Evolutionary conservation across 2,797 vertebrate species (phyloP).

Genomic region (Loris lydekkerianus): DNA sequence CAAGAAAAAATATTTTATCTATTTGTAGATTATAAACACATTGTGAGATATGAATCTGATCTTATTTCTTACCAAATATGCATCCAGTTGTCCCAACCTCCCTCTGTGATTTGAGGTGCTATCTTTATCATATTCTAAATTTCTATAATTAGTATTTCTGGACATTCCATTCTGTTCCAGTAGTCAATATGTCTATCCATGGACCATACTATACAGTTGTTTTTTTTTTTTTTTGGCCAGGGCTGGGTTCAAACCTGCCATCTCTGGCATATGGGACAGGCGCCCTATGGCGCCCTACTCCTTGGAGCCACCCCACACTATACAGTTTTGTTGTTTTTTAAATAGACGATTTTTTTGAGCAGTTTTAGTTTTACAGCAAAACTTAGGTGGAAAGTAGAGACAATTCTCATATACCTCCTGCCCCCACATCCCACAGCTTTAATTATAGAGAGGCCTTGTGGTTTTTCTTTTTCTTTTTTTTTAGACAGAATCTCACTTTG

Average conservation of each 20-base stretch:
- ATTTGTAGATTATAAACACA: not conserved
- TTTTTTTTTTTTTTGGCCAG: too few relatives aligned
- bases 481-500: too few relatives aligned
- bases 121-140: not conserved
- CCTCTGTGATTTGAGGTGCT: constrained; percentile 11
- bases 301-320: not conserved
- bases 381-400: not conserved
- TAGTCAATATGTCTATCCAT: not conserved
- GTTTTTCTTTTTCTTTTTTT: too few relatives aligned
- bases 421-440: not conserved
- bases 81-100: not conserved
- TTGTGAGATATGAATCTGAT: not conserved
- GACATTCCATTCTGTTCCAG: not conserved
- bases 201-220: not conserved
- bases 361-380: constrained; percentile 36
- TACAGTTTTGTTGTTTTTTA: not conserved
- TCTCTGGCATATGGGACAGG: too few relatives aligned
- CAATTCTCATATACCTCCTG: not conserved
- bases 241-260: too few relatives aligned
- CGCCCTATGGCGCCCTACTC: too few relatives aligned
- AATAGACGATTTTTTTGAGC: not conserved
- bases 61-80: constrained; percentile 15
- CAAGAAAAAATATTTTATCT: not conserved
- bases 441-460: not conserved
- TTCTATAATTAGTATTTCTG: constrained; percentile 32